phyloP scores from a whole-genome alignment of 2,113 vertebrate species.

The Ursus arctos region DNA sequence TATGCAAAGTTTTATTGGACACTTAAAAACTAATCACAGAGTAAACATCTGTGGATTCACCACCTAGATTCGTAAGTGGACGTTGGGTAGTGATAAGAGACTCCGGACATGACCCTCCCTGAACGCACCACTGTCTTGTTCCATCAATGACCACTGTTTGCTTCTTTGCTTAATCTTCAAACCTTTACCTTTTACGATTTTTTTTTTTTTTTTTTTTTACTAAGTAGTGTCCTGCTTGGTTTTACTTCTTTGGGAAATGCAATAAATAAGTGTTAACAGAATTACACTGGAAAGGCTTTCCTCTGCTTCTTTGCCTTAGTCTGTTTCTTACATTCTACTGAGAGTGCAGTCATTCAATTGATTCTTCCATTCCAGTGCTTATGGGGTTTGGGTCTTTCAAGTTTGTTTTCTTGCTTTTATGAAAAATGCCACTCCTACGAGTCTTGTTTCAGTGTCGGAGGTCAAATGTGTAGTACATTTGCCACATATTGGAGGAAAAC shows the following conservation, averaged over 20 bases:
- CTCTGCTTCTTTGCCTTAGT: neutral
- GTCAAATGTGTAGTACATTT: neutral
- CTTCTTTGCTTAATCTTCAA: neutral
- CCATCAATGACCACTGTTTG: neutral
- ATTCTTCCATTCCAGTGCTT: neutral
- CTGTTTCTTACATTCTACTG: neutral
- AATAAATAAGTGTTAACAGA: neutral
- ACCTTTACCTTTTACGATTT: neutral
- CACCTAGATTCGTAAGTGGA: neutral
- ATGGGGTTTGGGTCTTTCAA: neutral
- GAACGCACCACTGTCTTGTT: neutral
- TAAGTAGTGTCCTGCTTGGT: neutral
- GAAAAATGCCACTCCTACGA: neutral
- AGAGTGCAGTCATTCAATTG: too few relatives aligned
- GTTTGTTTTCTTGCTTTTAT: neutral
- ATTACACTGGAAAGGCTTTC: neutral
- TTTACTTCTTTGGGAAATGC: neutral
- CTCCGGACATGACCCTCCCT: neutral
- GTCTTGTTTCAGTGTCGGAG: neutral
- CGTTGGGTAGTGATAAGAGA: neutral
- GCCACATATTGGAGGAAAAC: neutral
- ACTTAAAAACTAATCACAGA: neutral
- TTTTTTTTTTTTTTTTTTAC: neutral
- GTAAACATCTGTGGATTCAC: neutral
- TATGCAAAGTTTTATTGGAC: neutral